Conservation (phyloP, 2,797 vertebrate genomes). For the Sebastes vulpes region DNA sequence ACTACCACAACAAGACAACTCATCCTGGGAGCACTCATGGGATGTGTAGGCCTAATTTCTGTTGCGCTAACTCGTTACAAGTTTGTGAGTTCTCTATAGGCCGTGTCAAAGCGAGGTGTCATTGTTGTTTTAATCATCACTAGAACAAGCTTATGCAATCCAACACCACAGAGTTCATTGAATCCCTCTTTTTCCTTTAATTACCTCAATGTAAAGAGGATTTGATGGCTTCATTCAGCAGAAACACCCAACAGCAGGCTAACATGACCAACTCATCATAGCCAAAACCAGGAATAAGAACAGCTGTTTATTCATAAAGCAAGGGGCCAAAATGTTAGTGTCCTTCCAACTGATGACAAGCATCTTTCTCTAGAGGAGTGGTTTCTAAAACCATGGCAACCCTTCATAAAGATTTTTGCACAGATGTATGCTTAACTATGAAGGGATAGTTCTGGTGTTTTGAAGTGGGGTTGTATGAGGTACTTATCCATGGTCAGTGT, state of each 20-base stretch:
- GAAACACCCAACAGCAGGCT: neutral
- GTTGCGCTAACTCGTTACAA: conserved; percentile 20
- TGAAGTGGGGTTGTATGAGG: no score
- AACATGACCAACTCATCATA: neutral
- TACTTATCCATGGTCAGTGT: no score
- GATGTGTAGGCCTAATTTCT: conserved; percentile 33
- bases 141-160: conserved; percentile 10
- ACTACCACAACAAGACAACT: conserved; percentile 31
- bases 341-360: neutral
- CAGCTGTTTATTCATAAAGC: neutral
- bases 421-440: neutral
- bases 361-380: neutral
- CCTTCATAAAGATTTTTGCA: neutral
- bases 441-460: no score
- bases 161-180: neutral
- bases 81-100: neutral
- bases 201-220: conserved; percentile 28
- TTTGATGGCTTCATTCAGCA: conserved; percentile 7
- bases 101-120: conserved; percentile 21
- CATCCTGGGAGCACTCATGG: conserved; percentile 4
- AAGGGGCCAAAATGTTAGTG: neutral
- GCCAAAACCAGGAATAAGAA: neutral
- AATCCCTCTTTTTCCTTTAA: conserved; percentile 11
- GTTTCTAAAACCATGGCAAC: neutral
- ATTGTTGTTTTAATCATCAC: conserved; percentile 45